Evolutionary conservation across 1,140 invertebrate species (phyloP).

Genomic region (Conopomorpha cramerella): DNA sequence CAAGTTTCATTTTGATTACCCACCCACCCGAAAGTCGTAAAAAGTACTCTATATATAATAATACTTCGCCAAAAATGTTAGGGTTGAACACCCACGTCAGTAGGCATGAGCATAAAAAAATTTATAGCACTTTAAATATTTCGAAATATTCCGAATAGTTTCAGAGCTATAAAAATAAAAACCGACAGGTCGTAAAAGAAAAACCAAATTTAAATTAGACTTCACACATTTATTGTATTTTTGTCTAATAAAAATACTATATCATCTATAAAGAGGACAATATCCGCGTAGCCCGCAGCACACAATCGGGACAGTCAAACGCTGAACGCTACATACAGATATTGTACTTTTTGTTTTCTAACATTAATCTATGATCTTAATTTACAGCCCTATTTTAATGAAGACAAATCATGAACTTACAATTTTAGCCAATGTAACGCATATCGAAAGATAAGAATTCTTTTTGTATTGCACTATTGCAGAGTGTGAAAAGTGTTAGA

Average conservation of each 20-base stretch:
- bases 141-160: no score
- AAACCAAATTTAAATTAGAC: conserved; percentile 28
- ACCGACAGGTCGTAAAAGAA: conserved; percentile 5
- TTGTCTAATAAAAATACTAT: conserved; percentile 61
- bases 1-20: no score
- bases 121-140: no score
- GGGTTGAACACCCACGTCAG: no score
- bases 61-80: no score
- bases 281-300: no score
- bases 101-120: no score
- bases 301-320: conserved; percentile 35
- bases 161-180: conserved; percentile 4
- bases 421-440: conserved; percentile 28
- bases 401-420: conserved; percentile 25
- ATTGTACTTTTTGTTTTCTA: conserved; percentile 20
- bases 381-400: conserved; percentile 40
- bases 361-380: conserved; percentile 35
- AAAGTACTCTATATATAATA: no score
- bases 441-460: conserved; percentile 39
- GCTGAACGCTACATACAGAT: conserved; percentile 20
- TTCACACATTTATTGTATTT: conserved; percentile 61
- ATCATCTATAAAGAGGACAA: no score
- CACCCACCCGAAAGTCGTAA: no score
- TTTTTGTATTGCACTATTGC: conserved; percentile 44
- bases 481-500: conserved; percentile 7